Evolutionary conservation across 2,797 vertebrate species (phyloP).

Genomic region (Schizothorax lantsangensis): DNA sequence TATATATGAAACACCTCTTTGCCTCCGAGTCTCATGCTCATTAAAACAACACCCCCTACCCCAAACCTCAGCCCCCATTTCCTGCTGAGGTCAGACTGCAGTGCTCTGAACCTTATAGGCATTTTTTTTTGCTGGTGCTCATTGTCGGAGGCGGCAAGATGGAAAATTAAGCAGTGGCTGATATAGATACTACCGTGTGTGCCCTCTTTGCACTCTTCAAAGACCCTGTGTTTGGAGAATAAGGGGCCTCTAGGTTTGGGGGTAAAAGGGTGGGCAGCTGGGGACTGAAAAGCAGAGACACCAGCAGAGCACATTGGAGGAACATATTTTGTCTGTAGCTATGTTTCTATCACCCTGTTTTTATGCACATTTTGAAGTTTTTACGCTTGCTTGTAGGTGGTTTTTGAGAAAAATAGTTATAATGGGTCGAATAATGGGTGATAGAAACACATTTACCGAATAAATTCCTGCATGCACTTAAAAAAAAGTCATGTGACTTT

Average conservation of each 20-base stretch:
- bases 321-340: background rate
- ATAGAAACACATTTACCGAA: too few relatives aligned
- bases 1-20: conserved; percentile 77
- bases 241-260: conserved; percentile 41
- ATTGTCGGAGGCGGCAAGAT: background rate
- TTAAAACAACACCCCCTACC: conserved; percentile 66
- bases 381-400: too few relatives aligned
- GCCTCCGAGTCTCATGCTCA: conserved; percentile 65
- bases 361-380: background rate
- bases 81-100: conserved; percentile 67
- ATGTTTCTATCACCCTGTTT: background rate
- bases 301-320: background rate
- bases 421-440: too few relatives aligned
- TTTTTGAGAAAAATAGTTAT: too few relatives aligned
- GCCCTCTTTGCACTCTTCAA: conserved; percentile 63
- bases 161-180: conserved; percentile 56
- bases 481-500: too few relatives aligned
- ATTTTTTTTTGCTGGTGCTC: conserved; percentile 1
- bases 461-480: too few relatives aligned
- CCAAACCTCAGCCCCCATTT: conserved; percentile 59
- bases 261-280: background rate
- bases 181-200: conserved; percentile 62
- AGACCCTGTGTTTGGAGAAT: conserved; percentile 60
- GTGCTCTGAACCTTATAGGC: conserved; percentile 24
- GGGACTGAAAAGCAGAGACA: background rate